phyloP scores from a whole-genome alignment of 2,888 invertebrate species.

The Leucoma salicis region DNA sequence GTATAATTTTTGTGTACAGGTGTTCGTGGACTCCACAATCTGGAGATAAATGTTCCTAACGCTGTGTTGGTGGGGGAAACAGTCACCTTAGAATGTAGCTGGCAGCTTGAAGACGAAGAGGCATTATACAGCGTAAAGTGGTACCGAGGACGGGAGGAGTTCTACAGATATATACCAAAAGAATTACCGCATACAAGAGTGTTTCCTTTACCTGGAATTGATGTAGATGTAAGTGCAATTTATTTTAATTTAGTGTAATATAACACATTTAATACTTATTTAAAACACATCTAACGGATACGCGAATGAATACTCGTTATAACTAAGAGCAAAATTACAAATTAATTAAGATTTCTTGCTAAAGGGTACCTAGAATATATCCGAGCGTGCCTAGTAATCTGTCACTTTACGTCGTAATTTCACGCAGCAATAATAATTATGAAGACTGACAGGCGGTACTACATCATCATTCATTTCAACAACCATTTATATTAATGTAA shows the following conservation, averaged over 20 bases:
- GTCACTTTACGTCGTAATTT: too few species aligned
- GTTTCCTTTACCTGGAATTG: conserved; percentile 85
- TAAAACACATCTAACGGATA: too few species aligned
- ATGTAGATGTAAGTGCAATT: conserved; percentile 86
- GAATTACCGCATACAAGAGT: conserved; percentile 88
- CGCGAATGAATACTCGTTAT: too few species aligned
- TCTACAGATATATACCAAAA: conserved; percentile 91
- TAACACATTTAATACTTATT: too few species aligned
- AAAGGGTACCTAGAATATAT: too few species aligned
- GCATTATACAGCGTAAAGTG: conserved; percentile 90
- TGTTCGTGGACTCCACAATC: conserved; percentile 84
- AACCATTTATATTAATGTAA: too few species aligned
- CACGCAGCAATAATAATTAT: too few species aligned
- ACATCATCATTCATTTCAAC: too few species aligned
- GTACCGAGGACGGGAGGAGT: conserved; percentile 89
- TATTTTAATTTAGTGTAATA: neutral
- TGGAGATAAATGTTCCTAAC: conserved; percentile 86
- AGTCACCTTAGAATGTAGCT: conserved; percentile 88
- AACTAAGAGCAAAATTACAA: too few species aligned
- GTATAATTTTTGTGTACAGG: conserved; percentile 59
- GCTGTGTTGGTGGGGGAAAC: conserved; percentile 88
- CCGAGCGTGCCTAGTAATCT: too few species aligned
- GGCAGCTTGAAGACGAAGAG: conserved; percentile 87
- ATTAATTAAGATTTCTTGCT: too few species aligned
- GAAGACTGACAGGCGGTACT: too few species aligned